Base-by-base conservation (phyloP, 2,113 vertebrate species). In the Patagioenas fasciata region DNA sequence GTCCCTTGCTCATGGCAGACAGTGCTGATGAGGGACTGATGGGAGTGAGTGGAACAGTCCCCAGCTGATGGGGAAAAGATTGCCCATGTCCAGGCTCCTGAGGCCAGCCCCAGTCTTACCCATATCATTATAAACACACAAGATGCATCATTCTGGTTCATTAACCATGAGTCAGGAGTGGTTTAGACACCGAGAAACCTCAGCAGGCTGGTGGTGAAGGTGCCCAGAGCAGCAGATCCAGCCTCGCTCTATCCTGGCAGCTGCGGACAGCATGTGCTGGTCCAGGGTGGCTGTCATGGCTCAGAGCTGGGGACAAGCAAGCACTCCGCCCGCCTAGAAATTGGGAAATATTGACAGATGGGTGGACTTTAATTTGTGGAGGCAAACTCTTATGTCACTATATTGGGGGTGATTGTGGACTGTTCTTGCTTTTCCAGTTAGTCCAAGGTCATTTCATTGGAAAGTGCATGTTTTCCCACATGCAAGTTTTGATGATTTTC, bases 301-400 rank as follows among this genome's bases (percentile, higher is more conserved):
- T n/a, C 60, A 48, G 48, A 34, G 53, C n/a, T 64, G 20, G 44
- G 32, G 28, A 36, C 48, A 60, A 85, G 60, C 51, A 88, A 84
- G 57, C 31, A 60, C 1, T 0, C 28, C 1, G 2, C 44, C 34
- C 53, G 54, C 70, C 80, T 79, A 50, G 61, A 88, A 72, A 42
- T 6, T 79, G 60, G 73, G 74, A 81, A 94, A 92, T 89, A 80
- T 84, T 96, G 93, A 94, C 83, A 96, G 65, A 82, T 20, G 24
- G 50, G 15, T 94, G 87, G 79, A 88, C 89, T 96, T 96, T 61
- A 89, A 89, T 81, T 96, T 58, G 32, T 36, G 42, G 38, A 79
- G 61, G 54, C 58, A 94, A 92, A 88, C 74, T 93, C 56, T 69
- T 62, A n/a, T 75, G 57, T 69, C 6, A 11, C 24, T 20, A 42